Percentiles rank a stretch among this genome's conserved stretches.
phyloP scores from a whole-genome alignment of 2,113 vertebrate genomes.

The Uria lomvia region DNA sequence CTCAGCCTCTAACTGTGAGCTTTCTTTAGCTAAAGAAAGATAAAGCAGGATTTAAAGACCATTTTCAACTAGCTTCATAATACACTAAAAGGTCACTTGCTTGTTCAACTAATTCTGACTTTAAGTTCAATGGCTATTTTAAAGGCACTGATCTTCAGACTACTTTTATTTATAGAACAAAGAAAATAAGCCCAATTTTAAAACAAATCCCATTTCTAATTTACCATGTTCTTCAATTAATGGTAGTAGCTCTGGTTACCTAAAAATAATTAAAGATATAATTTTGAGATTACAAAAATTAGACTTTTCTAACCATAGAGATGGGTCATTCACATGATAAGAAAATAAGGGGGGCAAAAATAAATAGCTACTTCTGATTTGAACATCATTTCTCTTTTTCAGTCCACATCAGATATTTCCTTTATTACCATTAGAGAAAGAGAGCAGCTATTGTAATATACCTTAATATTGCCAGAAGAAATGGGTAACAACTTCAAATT shows the following conservation, averaged over 20 bases:
- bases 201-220: not conserved
- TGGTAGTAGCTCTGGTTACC: not conserved
- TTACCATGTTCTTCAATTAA: not conserved
- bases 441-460: not conserved
- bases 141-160: constrained; percentile 1
- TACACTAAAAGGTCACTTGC: constrained; percentile 27
- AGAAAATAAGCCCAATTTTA: not conserved
- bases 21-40: constrained; percentile 34
- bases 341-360: not conserved
- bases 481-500: not conserved
- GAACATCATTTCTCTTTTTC: not conserved
- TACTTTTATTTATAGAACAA: constrained; percentile 12
- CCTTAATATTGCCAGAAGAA: not conserved
- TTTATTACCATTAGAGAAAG: not conserved
- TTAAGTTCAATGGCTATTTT: constrained; percentile 16
- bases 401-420: not conserved
- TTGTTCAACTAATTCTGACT: constrained; percentile 43
- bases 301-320: not conserved
- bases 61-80: constrained; percentile 47
- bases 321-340: not conserved
- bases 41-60: constrained; percentile 50
- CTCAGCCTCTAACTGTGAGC: not conserved
- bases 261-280: not conserved
- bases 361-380: not conserved
- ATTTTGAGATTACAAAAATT: not conserved